Evolutionary conservation across 2,797 vertebrate genomes (phyloP), one percentile per base, ranked within the genome.

Genomic region (Pteronotus mesoamericanus): DNA sequence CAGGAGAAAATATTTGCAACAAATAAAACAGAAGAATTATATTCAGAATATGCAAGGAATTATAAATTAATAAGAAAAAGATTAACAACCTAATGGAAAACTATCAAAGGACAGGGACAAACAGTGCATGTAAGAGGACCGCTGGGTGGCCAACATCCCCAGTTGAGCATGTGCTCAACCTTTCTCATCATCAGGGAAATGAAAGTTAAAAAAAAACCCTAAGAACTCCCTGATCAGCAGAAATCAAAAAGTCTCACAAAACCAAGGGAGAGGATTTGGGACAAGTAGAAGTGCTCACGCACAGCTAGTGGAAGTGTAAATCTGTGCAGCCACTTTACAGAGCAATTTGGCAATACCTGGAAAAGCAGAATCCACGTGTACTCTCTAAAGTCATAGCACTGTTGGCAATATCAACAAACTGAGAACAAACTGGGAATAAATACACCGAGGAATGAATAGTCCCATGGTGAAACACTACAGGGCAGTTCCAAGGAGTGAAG

Each of bases 21-120:
- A 64, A 32, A n/a, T 32, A 64, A 64, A 64, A n/a, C 61, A 64
- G 59, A n/a, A n/a, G 61, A 64, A 95, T 75, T 55, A 22, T 48
- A 61, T 78, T 93, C n/a, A 72, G 85, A 87, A 74, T 61, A 46
- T 26, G 64, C 68, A 84, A 89, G 72, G 59, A 94, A 86, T 32
- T 9, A 34, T 51, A 78, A 7, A 19, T 59, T 80, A 29, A 22
- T 24, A 64, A 51, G 75, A 24, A 89, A 78, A 94, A 72, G 77
- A 55, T 64, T 46, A 46, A 37, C 22, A 75, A 29, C 29, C 21
- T 11, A 29, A 26, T 3, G 19, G 74, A 37, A 86, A 61, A 92
- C 32, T 6, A 55, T 53, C 75, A 53, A 84, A 75, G 42, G 55
- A 37, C 19, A 77, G 46, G 18, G 53, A 57, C 46, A 32, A 44